These are phyloP conservation scores for Galerucella pusilla DNA, from an alignment of 2,888 invertebrate species.

Conservation along the genomic window DNA sequence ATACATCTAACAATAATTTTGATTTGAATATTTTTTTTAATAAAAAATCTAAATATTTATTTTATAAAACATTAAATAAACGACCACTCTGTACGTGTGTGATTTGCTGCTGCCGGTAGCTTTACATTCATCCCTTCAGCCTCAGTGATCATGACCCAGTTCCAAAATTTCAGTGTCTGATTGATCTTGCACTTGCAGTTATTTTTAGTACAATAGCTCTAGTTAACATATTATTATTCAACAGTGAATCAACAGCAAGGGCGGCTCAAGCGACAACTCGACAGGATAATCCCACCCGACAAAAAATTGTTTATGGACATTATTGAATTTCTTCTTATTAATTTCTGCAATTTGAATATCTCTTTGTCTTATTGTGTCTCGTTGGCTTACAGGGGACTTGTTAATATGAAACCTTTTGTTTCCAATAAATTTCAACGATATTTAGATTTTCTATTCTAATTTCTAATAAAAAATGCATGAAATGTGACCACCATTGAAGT, in stretches of 20 bases:
- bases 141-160: constrained; percentile 36
- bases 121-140: constrained; percentile 24
- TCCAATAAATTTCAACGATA: no score
- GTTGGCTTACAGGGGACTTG: no score
- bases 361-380: no score
- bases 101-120: constrained; percentile 5
- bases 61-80: not conserved
- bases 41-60: no score
- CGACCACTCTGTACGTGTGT: not conserved
- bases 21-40: no score
- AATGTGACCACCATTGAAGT: no score
- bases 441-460: no score
- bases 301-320: not conserved
- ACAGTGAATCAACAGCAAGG: constrained; percentile 4
- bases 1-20: no score
- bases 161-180: constrained; percentile 36
- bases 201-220: constrained; percentile 15
- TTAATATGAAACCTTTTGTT: no score
- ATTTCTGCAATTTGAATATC: no score
- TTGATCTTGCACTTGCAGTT: constrained; percentile 20
- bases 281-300: not conserved
- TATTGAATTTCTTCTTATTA: no score
- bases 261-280: not conserved
- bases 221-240: constrained; percentile 4
- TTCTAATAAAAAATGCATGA: no score